Conservation (phyloP, 1,140 invertebrate species). For the Eubasilissa regina region DNA sequence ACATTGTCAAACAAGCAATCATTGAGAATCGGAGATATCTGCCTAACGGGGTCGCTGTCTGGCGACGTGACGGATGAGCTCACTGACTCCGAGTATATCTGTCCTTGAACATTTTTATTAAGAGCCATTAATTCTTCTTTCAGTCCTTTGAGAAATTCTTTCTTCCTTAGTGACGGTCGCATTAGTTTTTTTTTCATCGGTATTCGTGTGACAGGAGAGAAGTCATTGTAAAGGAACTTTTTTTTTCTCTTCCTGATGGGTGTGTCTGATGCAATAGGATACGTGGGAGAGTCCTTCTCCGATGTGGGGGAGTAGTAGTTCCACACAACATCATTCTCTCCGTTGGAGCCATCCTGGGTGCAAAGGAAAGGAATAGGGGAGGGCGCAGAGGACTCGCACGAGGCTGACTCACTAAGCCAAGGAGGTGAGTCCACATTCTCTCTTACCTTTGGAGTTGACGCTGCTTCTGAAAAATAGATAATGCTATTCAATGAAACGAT, state of each 20-base stretch:
- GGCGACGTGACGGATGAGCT: not conserved
- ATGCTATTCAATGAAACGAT: not conserved
- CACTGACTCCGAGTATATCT: conserved; percentile 58
- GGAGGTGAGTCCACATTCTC: conserved; percentile 66
- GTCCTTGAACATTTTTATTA: conserved; percentile 67
- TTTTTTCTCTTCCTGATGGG: conserved; percentile 66
- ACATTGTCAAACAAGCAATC: not conserved
- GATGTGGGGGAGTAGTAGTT: conserved; percentile 70
- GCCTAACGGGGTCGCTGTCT: not conserved
- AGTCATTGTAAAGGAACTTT: conserved; percentile 62
- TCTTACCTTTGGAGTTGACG: conserved; percentile 67
- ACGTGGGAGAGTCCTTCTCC: conserved; percentile 59
- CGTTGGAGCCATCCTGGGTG: conserved; percentile 70
- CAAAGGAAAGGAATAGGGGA: conserved; percentile 70
- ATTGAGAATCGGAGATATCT: not conserved
- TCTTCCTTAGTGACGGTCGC: conserved; percentile 63
- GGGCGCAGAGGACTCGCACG: conserved; percentile 62
- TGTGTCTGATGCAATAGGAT: conserved; percentile 62
- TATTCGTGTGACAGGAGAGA: conserved; percentile 63
- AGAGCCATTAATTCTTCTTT: conserved; percentile 63
- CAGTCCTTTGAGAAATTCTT: conserved; percentile 66
- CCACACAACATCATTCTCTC: conserved; percentile 70
- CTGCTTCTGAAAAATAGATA: conserved; percentile 61
- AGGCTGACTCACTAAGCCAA: conserved; percentile 65
- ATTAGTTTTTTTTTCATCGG: conserved; percentile 64